Base-by-base conservation (phyloP, 2,797 vertebrate genomes). In the Nannoperca obscura region DNA sequence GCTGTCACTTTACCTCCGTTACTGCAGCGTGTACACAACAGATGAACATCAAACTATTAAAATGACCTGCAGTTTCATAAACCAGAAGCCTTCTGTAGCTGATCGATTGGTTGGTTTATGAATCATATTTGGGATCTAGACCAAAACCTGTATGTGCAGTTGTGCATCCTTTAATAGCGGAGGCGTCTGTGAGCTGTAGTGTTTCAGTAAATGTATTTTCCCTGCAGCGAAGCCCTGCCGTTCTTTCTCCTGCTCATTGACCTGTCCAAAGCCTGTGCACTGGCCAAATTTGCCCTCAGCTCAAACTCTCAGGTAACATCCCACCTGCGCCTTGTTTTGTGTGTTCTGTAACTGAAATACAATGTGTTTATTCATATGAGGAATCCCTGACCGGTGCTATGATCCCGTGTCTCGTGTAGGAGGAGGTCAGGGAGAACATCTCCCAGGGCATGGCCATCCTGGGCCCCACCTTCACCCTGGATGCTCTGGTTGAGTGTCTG, bases 401-500 rank as follows among this genome's bases (percentile, higher is more conserved):
- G 20, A 1, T 20, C 1, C 0, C 50, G 2, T 76, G 42, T 62
- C n/a, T 66, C 7, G 63, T 40, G 11, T 38, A 99, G 98, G 98
- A 99, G 92, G 98, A 99, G 95, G 98, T 99, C 75, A 96, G 98
- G 90, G 98, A 99, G 88, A 99, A 99, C 83, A 99, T 99, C 90
- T 97, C 98, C 17, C 95, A 96, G 89, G 98, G 98, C 88, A 99
- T 99, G 98, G 96, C 98, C 74, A 97, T 99, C 88, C 91, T 99
- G 75, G 98, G 98, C 17, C 98, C 98, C 60, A 98, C 98, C 0
- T 99, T 99, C 91, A 99, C 98, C 6, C 94, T 99, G 47, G 98
- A 99, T 76, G 98, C 97, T 1, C 94, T 99, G 67, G 98, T 99
- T 38, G 97, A 99, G 86, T 99, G 98, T 82, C 96, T 99, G 79